Base-by-base conservation (phyloP, 2,888 invertebrate species). In the Hypselothyrea guttata region DNA sequence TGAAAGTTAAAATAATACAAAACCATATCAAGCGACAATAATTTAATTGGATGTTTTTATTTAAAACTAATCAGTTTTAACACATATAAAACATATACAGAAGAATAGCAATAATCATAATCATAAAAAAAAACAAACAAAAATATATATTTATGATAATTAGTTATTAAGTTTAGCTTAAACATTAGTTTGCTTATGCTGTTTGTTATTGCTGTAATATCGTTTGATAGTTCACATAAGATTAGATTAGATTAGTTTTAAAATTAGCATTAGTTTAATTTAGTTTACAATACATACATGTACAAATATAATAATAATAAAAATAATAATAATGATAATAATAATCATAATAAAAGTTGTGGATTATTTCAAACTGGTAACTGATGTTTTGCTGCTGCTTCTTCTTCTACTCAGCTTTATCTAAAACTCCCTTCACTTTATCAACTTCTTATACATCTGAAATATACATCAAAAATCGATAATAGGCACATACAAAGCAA, bases 401-500 rank as follows among this genome's bases (percentile, higher is more conserved):
- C 15, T 47, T 40, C 46, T n/a, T n/a, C n/a, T n/a, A n/a, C n/a
- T n/a, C n/a, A n/a, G n/a, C n/a, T n/a, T n/a, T n/a, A n/a, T n/a
- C n/a, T n/a, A n/a, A n/a, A n/a, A n/a, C n/a, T n/a, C n/a, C n/a
- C n/a, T n/a, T 22, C 22, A 22, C 22, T 2, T 22, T 22, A 22
- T 22, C 22, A 22, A 22, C 22, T 22, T 22, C 3, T 22, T 22
- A 22, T 22, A 22, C 22, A 22, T 22, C 22, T 22, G 57, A 77
- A 84, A 62, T 72, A 69, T 58, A 81, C 82, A 79, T 84, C 75
- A 59, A 79, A 77, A 84, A 79, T 84, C 60, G 74, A 66, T 81
- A 79, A 84, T 84, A 79, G 78, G 78, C 78, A 79, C 78, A 79
- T 79, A 82, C 69, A 79, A 84, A 79, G 82, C 84, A 79, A 79